Base-by-base conservation (phyloP, 2,797 vertebrate species). In the Craterocephalus amniculus region DNA sequence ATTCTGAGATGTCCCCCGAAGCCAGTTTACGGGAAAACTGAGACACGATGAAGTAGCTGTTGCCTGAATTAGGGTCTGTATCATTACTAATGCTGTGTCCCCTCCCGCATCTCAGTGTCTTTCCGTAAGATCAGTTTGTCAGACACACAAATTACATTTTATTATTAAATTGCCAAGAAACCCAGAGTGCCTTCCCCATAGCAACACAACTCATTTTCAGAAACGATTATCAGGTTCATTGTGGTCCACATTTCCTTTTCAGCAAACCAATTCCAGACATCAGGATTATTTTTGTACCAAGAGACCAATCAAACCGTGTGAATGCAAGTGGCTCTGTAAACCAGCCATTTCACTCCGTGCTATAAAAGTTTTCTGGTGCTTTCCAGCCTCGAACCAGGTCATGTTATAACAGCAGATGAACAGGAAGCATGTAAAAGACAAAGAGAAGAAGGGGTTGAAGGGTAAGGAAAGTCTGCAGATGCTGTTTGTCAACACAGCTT, bases 31-130 rank as follows among this genome's bases (percentile, higher is more conserved):
- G 18, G 14, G 12, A 78, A 55, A 62, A 73, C 22, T 9, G 56
- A 70, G 3, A 10, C 1, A 31, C 24, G 38, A 14, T 12, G 35
- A 49, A 29, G 43, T 16, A 0, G 0, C 1, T 12, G 27, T 26
- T 20, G 5, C 5, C 8, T 27, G 3, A 57, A 16, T 6, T 31
- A 5, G 35, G 35, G 6, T 5, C 14, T n/a, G 0, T 20, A 2
- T 48, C 31, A 32, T 67, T 57, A 58, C 8, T n/a, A 63, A 67
- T 69, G 60, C 66, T 67, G 43, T 49, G 63, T 82, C 36, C 76
- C 74, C 57, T 76, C 67, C 73, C 78, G 80, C 9, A 51, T 70
- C 58, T 59, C 79, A 22, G 51, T 70, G 67, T 74, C 70, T 72
- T 77, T 78, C 18, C 74, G 78, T 6, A 76, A 74, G 26, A 83